Evolutionary conservation across 2,113 vertebrate species (phyloP), one percentile per base, ranked within the genome.

Genomic region (Cololabis saira): DNA sequence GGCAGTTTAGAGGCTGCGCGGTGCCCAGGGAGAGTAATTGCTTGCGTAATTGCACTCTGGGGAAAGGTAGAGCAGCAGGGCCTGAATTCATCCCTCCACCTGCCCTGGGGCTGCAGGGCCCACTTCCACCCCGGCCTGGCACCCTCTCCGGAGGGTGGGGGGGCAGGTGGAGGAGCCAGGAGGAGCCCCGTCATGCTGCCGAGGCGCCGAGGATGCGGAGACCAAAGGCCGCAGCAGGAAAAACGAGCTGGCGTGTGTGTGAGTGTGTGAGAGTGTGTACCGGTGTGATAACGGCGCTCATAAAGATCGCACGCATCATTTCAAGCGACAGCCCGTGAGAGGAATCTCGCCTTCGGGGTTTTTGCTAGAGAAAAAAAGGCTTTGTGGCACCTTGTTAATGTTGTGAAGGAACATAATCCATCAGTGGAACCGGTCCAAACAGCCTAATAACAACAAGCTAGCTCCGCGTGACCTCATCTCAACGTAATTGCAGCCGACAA

Each of bases 1-100:
- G 69, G 78, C 53, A 65, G 77, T 88, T 89, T 84, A 83, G 82
- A 9, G 81, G 72, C 52, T 61, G 62, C 59, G 73, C 56, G 67
- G 69, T 74, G 80, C 81, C 76, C 43, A 27, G 37, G 67, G 58
- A 76, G 79, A 84, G 73, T 90, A 89, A 89, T 88, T 83, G 81
- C 83, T 74, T 74, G 83, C 52, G 70, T 92, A 92, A 93, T 93
- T 91, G 89, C 81, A 83, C 91, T 83, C 88, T 67, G 44, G 91
- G 87, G 89, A 87, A 72, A 76, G 80, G 68, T 68, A 60, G 62
- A 79, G 61, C 68, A 41, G 70, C 17, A 10, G 48, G 42, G 51
- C 33, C 71, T 54, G 67, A 67, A 82, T 71, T 64, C 76, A 80
- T 81, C 81, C 74, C 21, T 52, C 68, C 74, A 74, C 77, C 74